These are phyloP conservation scores for Brachymystax lenok DNA, from an alignment of 2,797 vertebrate species.

Conservation along the genomic window DNA sequence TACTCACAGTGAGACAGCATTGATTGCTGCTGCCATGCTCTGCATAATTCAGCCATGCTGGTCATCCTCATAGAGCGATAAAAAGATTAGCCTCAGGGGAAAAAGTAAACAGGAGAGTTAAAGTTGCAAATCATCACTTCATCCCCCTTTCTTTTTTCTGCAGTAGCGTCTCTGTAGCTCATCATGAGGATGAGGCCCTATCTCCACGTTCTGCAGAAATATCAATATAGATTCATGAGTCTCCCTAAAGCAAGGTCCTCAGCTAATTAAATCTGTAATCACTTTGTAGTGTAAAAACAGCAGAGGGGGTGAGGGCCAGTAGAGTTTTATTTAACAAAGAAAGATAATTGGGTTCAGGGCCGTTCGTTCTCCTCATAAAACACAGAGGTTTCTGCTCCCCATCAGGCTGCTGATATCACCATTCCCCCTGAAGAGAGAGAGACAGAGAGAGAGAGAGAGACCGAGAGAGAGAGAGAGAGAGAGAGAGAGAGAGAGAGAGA, in stretches of 20 bases:
- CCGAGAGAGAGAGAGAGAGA: neutral
- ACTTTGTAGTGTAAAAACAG: conserved; percentile 74
- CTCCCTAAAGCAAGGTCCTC: conserved; percentile 71
- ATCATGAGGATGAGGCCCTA: conserved; percentile 46
- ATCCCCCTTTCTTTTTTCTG: conserved; percentile 41
- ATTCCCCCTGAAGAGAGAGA: neutral
- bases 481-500: neutral
- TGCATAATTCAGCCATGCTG: conserved; percentile 44
- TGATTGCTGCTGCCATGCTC: conserved; percentile 50
- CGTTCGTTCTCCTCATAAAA: conserved; percentile 48
- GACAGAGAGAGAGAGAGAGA: neutral
- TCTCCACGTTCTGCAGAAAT: conserved; percentile 59
- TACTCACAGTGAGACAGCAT: conserved; percentile 33
- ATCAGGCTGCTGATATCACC: conserved; percentile 19
- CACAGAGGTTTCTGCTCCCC: conserved; percentile 33
- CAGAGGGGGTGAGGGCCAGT: conserved; percentile 43
- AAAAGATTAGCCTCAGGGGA: conserved; percentile 55
- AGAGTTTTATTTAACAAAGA: conserved; percentile 71
- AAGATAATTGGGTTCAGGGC: conserved; percentile 71
- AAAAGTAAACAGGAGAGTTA: conserved; percentile 54
- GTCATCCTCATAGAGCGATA: conserved; percentile 45
- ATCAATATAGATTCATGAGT: conserved; percentile 75
- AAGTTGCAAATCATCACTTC: conserved; percentile 66
- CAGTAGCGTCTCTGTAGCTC: conserved; percentile 39
- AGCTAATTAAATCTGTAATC: conserved; percentile 78